Evolutionary conservation across 2,113 vertebrate genomes (phyloP).

Genomic region (Dicaeum eximium): DNA sequence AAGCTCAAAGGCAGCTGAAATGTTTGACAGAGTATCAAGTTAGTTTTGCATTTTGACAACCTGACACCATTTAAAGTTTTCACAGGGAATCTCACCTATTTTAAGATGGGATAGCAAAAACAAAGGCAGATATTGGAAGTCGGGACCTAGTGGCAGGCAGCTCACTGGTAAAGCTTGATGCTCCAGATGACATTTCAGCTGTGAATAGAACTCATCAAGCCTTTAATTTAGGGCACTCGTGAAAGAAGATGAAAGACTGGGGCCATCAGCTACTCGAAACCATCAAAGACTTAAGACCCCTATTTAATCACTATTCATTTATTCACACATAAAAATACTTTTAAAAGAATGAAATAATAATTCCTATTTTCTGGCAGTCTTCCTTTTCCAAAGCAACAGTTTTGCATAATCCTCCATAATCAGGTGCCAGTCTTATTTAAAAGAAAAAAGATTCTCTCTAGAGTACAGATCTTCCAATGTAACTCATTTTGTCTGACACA

Average conservation of each 20-base stretch:
- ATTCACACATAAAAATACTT: background rate
- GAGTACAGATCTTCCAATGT: background rate
- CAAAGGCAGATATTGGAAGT: background rate
- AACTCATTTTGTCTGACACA: background rate
- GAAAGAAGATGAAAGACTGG: background rate
- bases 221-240: background rate
- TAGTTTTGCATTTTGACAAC: background rate
- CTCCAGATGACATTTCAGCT: background rate
- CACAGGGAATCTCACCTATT: background rate
- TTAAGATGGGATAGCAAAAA: background rate
- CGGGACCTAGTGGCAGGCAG: background rate
- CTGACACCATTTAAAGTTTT: background rate
- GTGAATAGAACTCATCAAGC: background rate
- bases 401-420: background rate
- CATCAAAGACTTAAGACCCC: background rate
- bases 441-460: background rate
- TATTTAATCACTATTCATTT: background rate
- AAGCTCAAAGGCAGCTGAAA: background rate
- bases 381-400: background rate
- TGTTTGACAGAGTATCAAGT: background rate
- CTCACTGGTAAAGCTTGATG: background rate
- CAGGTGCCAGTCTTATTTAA: background rate
- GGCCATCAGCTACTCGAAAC: background rate
- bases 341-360: background rate
- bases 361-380: background rate